phyloP scores from a whole-genome alignment of 2,888 invertebrate species.

The Netelia melanura region DNA sequence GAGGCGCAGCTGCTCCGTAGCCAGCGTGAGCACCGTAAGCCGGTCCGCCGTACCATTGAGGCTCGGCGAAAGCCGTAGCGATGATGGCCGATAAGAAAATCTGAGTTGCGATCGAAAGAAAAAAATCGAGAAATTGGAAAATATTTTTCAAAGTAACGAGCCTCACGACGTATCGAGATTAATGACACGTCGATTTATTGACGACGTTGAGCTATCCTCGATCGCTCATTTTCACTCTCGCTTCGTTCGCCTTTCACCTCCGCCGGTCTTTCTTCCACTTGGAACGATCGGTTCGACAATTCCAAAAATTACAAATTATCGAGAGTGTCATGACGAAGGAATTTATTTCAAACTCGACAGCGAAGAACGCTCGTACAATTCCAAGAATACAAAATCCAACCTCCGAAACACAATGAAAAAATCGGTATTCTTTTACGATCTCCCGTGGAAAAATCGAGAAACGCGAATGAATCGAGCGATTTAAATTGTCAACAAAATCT shows the following conservation, averaged over 20 bases:
- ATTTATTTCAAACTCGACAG: neutral
- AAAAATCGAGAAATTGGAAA: neutral
- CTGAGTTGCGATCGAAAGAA: conserved; percentile 65
- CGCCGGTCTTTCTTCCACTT: neutral
- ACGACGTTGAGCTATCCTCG: neutral
- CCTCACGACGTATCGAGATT: no score
- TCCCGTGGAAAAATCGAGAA: no score
- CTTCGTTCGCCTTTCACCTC: conserved; percentile 33
- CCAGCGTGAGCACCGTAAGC: conserved; percentile 70
- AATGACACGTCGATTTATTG: neutral
- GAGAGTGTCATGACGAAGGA: neutral
- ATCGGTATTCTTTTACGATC: no score
- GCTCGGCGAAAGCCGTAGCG: conserved; percentile 74
- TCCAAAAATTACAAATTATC: neutral
- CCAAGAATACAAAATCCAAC: no score
- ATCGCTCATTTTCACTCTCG: conserved; percentile 32
- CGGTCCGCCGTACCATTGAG: conserved; percentile 79
- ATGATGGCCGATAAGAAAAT: conserved; percentile 73
- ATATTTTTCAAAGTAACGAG: neutral
- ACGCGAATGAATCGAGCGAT: no score
- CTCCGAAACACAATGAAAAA: no score
- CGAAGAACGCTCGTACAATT: neutral
- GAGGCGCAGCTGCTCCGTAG: conserved; percentile 76
- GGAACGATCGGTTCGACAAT: conserved; percentile 1
- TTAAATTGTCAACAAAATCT: no score